A percentile compares a stretch with the other conserved stretches of the same genome.
These are phyloP conservation scores for Cepphus grylle DNA, from an alignment of 2,113 vertebrate species.

Conservation along the genomic window DNA sequence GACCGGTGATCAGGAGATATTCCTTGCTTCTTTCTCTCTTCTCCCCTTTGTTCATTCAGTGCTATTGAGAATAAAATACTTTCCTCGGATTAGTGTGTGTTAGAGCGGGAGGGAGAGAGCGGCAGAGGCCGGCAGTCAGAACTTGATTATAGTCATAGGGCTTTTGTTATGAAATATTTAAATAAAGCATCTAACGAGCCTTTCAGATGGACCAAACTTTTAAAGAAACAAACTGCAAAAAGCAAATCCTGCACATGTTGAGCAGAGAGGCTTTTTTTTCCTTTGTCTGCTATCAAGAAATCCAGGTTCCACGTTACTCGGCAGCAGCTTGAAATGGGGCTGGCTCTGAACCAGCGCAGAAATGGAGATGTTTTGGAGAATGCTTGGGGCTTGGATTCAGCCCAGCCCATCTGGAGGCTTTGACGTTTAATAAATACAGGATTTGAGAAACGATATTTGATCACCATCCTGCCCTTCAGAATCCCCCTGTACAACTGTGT, in stretches of 20 bases:
- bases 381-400: conserved; percentile 39
- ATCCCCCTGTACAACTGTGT: not conserved
- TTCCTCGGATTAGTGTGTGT: not conserved
- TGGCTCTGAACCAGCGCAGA: conserved; percentile 40
- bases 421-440: conserved; percentile 34
- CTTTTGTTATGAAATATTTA: conserved; percentile 36
- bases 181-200: not conserved
- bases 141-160: not conserved
- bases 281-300: not conserved
- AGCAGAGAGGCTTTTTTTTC: conserved; percentile 19
- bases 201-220: conserved; percentile 35
- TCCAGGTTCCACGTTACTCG: conserved; percentile 22
- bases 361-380: conserved; percentile 56
- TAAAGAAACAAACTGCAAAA: conserved; percentile 29
- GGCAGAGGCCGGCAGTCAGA: not conserved
- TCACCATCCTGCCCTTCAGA: not conserved
- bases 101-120: not conserved
- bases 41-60: not conserved
- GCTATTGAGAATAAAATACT: not conserved
- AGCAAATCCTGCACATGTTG: not conserved
- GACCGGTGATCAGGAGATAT: not conserved
- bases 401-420: conserved; percentile 62
- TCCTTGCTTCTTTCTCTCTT: not conserved
- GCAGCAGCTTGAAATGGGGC: not conserved
- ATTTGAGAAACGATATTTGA: not conserved